These are phyloP conservation scores for Trypoxylon attenuatum DNA, from an alignment of 2,888 invertebrate species.

Conservation along the genomic window DNA sequence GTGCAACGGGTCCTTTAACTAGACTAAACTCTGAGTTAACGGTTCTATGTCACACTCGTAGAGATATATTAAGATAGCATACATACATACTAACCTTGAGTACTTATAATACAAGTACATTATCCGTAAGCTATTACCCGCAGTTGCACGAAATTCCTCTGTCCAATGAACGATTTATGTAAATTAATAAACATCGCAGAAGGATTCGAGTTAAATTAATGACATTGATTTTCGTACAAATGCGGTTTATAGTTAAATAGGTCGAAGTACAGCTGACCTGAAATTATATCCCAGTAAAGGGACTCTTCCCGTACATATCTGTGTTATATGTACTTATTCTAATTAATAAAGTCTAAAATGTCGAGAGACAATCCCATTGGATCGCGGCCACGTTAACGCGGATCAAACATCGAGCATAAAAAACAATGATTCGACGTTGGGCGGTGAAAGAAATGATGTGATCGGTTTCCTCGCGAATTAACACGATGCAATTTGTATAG, in stretches of 20 bases:
- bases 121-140: no score
- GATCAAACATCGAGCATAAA: conserved; percentile 22
- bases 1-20: conserved; percentile 28
- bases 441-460: neutral
- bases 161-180: no score
- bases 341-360: conserved; percentile 37
- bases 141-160: no score
- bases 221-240: neutral
- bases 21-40: no score
- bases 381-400: conserved; percentile 28
- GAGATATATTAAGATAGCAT: conserved; percentile 23
- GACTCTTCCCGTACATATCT: conserved; percentile 65
- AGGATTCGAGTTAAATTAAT: no score
- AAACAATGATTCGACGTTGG: neutral
- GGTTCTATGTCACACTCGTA: no score
- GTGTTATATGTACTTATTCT: conserved; percentile 60
- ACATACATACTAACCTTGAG: no score
- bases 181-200: no score
- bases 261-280: conserved; percentile 1
- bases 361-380: conserved; percentile 58
- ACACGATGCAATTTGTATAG: conserved; percentile 23
- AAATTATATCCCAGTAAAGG: conserved; percentile 50
- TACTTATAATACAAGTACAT: no score
- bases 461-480: neutral
- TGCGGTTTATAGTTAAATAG: neutral